Conservation (phyloP, 2,797 vertebrate genomes). For the Coluber constrictor region DNA sequence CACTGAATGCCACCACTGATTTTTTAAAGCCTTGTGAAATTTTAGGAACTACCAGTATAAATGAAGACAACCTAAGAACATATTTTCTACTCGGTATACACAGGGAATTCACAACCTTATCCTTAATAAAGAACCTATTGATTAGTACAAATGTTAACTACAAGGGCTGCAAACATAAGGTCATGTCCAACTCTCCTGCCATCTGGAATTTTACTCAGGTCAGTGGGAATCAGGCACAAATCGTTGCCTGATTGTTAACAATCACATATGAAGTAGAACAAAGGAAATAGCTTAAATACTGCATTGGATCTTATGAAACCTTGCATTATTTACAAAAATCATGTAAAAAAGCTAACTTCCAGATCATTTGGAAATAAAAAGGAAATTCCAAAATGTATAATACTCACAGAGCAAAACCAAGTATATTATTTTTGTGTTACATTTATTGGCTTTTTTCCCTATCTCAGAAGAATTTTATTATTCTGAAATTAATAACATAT, state of each 20-base stretch:
- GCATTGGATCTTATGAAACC: background rate
- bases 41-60: slow-evolving; percentile 49
- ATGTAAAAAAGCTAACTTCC: background rate
- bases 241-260: background rate
- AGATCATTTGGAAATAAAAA: background rate
- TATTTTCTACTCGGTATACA: slow-evolving; percentile 36
- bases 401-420: background rate
- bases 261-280: background rate
- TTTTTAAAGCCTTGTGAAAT: slow-evolving; percentile 50
- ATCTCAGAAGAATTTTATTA: background rate
- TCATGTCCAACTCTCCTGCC: slow-evolving; percentile 41
- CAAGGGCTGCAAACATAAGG: slow-evolving; percentile 58
- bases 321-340: background rate
- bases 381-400: background rate
- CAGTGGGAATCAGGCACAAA: slow-evolving; percentile 36
- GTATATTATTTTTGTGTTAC: background rate
- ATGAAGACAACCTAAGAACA: slow-evolving; percentile 48
- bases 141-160: slow-evolving; percentile 64
- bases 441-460: background rate
- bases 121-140: slow-evolving; percentile 65
- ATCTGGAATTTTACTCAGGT: slow-evolving; percentile 46
- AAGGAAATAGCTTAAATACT: background rate
- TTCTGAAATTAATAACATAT: background rate
- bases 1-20: slow-evolving; percentile 35
- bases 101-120: slow-evolving; percentile 55